Conservation (phyloP, 2,113 vertebrate species). For the Megalops atlanticus region DNA sequence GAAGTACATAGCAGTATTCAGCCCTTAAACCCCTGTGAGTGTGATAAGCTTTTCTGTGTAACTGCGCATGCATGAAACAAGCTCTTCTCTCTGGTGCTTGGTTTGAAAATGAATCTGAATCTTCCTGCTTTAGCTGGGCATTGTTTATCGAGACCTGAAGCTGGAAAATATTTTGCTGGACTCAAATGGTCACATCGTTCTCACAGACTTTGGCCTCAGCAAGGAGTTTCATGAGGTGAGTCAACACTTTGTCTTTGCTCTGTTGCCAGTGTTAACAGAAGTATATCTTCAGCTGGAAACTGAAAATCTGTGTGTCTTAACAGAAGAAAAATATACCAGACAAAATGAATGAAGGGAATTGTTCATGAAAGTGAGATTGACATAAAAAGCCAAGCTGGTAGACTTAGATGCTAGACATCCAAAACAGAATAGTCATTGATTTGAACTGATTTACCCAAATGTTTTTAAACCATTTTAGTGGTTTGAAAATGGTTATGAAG, state of each 20-base stretch:
- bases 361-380: too few relatives aligned
- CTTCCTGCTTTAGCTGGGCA: conserved; percentile 81
- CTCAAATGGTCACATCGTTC: conserved; percentile 90
- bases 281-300: too few relatives aligned
- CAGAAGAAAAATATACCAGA: too few relatives aligned
- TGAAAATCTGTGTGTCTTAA: too few relatives aligned
- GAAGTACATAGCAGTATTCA: neutral
- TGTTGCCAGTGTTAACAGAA: too few relatives aligned
- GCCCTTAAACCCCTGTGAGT: neutral
- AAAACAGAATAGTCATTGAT: too few relatives aligned
- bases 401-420: too few relatives aligned
- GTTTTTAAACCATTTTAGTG: too few relatives aligned
- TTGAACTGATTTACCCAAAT: too few relatives aligned
- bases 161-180: conserved; percentile 97
- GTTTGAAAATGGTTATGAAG: too few relatives aligned
- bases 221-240: conserved; percentile 98
- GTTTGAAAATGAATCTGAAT: conserved; percentile 6
- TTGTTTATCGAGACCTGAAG: conserved; percentile 97
- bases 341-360: too few relatives aligned
- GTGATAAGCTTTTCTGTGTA: neutral
- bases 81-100: conserved; percentile 4
- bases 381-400: too few relatives aligned
- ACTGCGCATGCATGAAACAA: neutral
- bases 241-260: conserved; percentile 35
- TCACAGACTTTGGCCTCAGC: conserved; percentile 97